A percentile compares a stretch with the other conserved stretches of the same genome.
Evolutionary conservation across 2,113 vertebrate genomes (phyloP).

Genomic region (Plectropomus leopardus): DNA sequence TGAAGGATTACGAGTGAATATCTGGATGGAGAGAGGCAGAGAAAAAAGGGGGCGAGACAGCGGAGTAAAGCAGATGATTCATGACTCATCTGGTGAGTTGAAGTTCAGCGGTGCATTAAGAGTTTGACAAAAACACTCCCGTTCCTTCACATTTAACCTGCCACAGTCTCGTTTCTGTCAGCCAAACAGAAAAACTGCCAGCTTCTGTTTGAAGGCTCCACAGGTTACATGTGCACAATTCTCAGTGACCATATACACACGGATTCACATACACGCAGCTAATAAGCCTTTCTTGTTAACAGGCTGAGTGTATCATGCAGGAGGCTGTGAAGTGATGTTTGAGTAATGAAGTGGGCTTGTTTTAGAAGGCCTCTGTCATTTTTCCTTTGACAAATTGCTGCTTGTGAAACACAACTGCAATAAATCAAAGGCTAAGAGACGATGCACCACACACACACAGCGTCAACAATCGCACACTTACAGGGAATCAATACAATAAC

Average conservation of each 20-base stretch:
- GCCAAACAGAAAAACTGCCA: not conserved
- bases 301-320: conserved; percentile 16
- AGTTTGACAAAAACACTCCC: conserved; percentile 1
- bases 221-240: not conserved
- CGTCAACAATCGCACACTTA: conserved; percentile 23
- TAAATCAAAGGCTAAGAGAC: conserved; percentile 65
- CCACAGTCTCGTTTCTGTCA: not conserved
- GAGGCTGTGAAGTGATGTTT: conserved; percentile 38
- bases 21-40: not conserved
- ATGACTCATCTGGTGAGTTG: conserved; percentile 14
- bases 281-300: conserved; percentile 51
- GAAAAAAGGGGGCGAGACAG: not conserved
- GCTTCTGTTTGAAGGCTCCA: too few relatives aligned
- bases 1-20: not conserved
- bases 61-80: conserved; percentile 1
- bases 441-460: conserved; percentile 15
- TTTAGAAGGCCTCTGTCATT: conserved; percentile 35
- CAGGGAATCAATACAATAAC: conserved; percentile 41
- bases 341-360: conserved; percentile 61
- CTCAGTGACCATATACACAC: conserved; percentile 8
- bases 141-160: conserved; percentile 5
- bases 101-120: conserved; percentile 24
- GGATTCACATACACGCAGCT: conserved; percentile 13
- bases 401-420: conserved; percentile 39
- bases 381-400: conserved; percentile 56